Evolutionary conservation across 2,888 invertebrate species (phyloP).

Genomic region (Teleogryllus oceanicus): DNA sequence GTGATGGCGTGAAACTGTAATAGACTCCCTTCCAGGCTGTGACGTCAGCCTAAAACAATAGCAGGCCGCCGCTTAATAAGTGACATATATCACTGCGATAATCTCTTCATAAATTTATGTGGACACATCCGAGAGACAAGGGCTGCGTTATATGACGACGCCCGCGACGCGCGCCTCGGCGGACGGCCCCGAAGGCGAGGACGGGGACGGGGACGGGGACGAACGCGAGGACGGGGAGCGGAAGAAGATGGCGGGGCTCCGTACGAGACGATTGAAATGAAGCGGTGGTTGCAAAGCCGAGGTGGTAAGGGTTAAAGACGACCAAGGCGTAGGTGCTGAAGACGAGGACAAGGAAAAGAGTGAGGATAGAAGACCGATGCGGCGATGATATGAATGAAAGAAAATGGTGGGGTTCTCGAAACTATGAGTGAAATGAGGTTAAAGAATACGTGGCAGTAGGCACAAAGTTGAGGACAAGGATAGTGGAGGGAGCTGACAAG

Average conservation of each 20-base stretch:
- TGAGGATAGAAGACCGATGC: no score
- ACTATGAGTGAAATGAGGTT: no score
- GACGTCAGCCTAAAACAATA: slow-evolving; percentile 28
- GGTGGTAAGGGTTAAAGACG: no score
- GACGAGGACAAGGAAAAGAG: no score
- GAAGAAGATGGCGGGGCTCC: no score
- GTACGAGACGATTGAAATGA: no score
- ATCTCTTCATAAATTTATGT: slow-evolving; percentile 35
- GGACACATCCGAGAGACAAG: neutral
- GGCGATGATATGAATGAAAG: no score
- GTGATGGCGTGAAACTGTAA: slow-evolving; percentile 18
- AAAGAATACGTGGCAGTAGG: neutral
- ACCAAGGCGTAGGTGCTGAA: no score
- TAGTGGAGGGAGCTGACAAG: neutral
- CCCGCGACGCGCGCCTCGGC: neutral
- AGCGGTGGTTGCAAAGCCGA: no score
- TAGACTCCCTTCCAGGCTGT: slow-evolving; percentile 9
- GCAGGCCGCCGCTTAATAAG: slow-evolving; percentile 28
- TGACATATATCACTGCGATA: slow-evolving; percentile 33
- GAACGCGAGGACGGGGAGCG: no score
- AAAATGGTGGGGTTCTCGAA: no score
- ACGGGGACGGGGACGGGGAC: no score
- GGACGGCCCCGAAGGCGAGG: neutral
- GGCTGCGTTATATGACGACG: slow-evolving; percentile 18
- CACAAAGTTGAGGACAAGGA: neutral